Evolutionary conservation across 2,888 invertebrate genomes (phyloP).

Genomic region (Rotaria magnacalcarata): DNA sequence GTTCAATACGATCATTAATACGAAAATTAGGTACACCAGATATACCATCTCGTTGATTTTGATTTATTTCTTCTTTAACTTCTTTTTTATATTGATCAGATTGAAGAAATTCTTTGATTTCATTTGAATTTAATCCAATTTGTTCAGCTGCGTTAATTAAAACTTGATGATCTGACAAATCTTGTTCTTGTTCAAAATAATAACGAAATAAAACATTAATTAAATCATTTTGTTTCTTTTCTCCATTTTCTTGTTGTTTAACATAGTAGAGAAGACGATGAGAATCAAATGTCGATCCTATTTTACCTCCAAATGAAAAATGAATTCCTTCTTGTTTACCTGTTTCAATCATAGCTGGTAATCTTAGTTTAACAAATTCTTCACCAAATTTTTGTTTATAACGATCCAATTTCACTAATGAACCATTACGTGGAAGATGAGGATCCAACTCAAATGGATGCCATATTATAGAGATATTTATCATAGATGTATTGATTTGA

Average conservation of each 20-base stretch:
- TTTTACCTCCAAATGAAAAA: conserved; percentile 21
- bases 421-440: not conserved
- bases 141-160: not conserved
- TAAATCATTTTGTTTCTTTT: conserved; percentile 19
- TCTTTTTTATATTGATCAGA: conserved; percentile 7
- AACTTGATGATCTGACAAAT: not conserved
- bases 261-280: conserved; percentile 35
- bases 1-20: not conserved
- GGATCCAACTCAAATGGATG: conserved; percentile 22
- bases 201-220: conserved; percentile 2
- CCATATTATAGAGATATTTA: not conserved
- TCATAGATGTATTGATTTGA: not conserved
- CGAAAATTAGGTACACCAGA: not conserved
- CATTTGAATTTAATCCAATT: not conserved
- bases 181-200: conserved; percentile 33
- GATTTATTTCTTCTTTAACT: not conserved
- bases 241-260: conserved; percentile 27
- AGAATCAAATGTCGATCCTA: conserved; percentile 29
- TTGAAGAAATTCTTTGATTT: conserved; percentile 12
- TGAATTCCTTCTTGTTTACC: conserved; percentile 26
- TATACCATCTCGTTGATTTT: not conserved
- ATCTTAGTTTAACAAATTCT: not conserved
- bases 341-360: not conserved
- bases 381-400: conserved; percentile 35
- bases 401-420: conserved; percentile 5